Conservation (phyloP, 2,797 vertebrate genomes). For the Meda fulgida region DNA sequence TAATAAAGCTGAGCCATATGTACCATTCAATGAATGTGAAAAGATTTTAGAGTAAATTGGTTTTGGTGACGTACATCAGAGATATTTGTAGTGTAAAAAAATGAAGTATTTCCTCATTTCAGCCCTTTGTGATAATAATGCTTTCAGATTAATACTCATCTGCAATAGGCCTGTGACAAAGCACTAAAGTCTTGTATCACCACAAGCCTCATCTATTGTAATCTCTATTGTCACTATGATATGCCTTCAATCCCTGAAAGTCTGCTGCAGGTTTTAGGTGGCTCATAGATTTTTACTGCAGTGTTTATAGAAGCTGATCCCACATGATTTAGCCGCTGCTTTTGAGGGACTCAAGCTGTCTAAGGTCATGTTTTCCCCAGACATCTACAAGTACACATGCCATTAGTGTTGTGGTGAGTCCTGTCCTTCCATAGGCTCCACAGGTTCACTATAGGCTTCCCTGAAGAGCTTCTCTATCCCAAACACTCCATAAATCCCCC, state of each 20-base stretch:
- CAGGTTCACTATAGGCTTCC: background rate
- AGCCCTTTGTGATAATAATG: constrained; percentile 22
- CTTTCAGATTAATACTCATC: constrained; percentile 32
- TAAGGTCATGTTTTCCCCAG: constrained; percentile 35
- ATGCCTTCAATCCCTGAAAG: background rate
- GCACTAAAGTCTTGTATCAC: constrained; percentile 1
- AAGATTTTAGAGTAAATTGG: background rate
- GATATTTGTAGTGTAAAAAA: background rate
- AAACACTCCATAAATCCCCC: constrained; percentile 56
- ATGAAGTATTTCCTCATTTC: background rate
- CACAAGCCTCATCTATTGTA: background rate
- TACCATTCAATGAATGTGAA: background rate
- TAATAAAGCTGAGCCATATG: background rate
- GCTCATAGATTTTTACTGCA: constrained; percentile 13
- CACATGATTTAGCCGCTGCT: background rate
- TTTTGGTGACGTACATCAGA: constrained; percentile 6
- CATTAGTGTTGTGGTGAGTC: background rate
- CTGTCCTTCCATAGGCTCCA: background rate
- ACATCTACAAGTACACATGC: background rate
- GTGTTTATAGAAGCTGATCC: constrained; percentile 28
- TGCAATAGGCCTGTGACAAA: background rate
- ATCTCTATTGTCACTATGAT: background rate
- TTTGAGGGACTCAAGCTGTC: background rate
- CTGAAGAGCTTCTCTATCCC: constrained; percentile 11
- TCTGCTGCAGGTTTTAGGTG: background rate